Evolutionary conservation across 2,888 invertebrate genomes (phyloP).

Genomic region (Cheilosia pagana): DNA sequence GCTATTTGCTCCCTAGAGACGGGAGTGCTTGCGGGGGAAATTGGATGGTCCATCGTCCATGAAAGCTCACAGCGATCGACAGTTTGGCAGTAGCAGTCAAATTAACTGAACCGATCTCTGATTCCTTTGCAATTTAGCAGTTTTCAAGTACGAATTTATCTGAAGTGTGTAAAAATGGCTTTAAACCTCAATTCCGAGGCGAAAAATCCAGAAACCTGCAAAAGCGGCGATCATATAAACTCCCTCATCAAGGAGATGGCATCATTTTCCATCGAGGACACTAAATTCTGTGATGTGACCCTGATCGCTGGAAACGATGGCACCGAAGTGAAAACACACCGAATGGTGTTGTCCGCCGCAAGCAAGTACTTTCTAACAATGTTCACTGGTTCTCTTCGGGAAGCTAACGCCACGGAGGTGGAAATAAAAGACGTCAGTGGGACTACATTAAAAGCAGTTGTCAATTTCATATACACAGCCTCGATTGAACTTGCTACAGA

Average conservation of each 20-base stretch:
- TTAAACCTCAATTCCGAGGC: neutral
- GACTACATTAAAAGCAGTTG: too few species aligned
- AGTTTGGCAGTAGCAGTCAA: too few species aligned
- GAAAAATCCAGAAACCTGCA: neutral
- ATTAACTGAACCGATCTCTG: too few species aligned
- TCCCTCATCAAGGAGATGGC: neutral
- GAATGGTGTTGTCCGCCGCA: neutral
- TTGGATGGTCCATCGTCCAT: too few species aligned
- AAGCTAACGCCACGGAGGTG: neutral
- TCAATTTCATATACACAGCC: too few species aligned
- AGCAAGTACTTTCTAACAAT: neutral
- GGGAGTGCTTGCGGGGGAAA: too few species aligned
- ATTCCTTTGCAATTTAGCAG: too few species aligned
- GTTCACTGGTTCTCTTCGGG: neutral
- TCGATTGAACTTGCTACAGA: neutral
- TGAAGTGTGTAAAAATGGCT: too few species aligned
- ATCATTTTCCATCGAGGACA: neutral
- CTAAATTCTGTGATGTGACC: neutral
- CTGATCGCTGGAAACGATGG: neutral
- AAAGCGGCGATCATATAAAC: neutral
- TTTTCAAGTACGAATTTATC: too few species aligned
- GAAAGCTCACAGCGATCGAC: too few species aligned
- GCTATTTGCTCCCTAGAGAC: too few species aligned
- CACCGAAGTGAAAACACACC: neutral
- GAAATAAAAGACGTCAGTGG: too few species aligned